Conservation (phyloP, 2,113 vertebrate species). For the Lepidothrix coronata region DNA sequence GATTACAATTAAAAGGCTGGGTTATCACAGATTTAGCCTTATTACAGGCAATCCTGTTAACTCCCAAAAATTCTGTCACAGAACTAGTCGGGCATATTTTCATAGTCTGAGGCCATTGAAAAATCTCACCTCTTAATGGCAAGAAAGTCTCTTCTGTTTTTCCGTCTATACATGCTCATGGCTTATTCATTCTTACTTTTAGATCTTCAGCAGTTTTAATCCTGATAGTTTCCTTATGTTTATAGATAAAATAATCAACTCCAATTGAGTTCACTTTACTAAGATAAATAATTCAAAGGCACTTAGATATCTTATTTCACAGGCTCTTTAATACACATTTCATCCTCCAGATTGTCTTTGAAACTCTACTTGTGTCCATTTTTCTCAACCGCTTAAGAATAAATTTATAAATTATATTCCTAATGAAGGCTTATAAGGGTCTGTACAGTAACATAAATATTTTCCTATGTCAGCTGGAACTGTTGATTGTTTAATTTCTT, state of each 20-base stretch:
- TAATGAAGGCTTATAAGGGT: background rate
- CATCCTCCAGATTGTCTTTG: background rate
- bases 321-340: background rate
- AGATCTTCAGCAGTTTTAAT: background rate
- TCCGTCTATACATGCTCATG: accelerated
- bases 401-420: background rate
- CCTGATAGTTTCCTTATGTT: background rate
- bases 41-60: background rate
- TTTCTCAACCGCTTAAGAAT: background rate
- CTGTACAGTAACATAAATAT: background rate
- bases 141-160: background rate
- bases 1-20: background rate
- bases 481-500: background rate
- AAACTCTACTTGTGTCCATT: background rate
- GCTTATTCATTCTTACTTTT: background rate
- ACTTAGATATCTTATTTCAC: background rate
- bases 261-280: background rate
- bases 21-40: background rate
- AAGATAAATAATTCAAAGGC: background rate
- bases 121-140: background rate
- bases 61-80: background rate
- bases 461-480: background rate
- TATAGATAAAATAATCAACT: background rate
- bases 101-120: background rate
- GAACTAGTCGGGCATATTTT: background rate